Base-by-base conservation (phyloP, 2,797 vertebrate species). In the Mastacembelus armatus region DNA sequence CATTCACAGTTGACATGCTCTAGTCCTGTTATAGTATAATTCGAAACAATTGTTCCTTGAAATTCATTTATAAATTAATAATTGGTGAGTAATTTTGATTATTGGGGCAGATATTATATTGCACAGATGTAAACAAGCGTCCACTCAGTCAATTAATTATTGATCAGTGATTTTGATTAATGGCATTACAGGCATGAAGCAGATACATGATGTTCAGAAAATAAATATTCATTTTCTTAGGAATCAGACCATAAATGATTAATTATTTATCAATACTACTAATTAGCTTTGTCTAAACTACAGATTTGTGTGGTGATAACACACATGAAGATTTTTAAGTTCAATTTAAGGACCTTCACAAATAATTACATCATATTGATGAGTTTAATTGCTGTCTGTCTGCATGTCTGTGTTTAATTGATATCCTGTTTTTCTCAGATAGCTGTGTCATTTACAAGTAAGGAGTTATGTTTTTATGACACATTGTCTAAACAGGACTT, bases 391-490 rank as follows among this genome's bases (percentile, higher is more conserved):
- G 14, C 27, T 51, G 6, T 38, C 19, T 33, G 12, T 47, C 18
- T 56, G n/a, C 10, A n/a, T n/a, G n/a, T n/a, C n/a, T n/a, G n/a
- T n/a, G n/a, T n/a, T n/a, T n/a, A n/a, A n/a, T n/a, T n/a, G n/a
- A n/a, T n/a, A n/a, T n/a, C n/a, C n/a, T n/a, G n/a, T 42, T 54
- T 0, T 39, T 52, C 27, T 60, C 89, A 93, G 95, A 87, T 95
- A 19, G 94, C 93, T 0, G 94, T 94, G 80, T 91, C 86, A 45
- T 95, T 95, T 85, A 95, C 92, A 52, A 94, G 90, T 79, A 95
- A 95, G 66, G 92, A 96, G 80, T 85, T 97, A 81, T 94, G 91
- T 77, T 96, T 96, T 78, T 95, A 95, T 85, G 93, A 95, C 77
- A 85, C 92, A 2, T 73, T 90, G 52, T 91, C 89, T 3, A 91